Evolutionary conservation across 2,113 vertebrate species (phyloP), one percentile per base, ranked within the genome.

Genomic region (Hymenochirus boettgeri): DNA sequence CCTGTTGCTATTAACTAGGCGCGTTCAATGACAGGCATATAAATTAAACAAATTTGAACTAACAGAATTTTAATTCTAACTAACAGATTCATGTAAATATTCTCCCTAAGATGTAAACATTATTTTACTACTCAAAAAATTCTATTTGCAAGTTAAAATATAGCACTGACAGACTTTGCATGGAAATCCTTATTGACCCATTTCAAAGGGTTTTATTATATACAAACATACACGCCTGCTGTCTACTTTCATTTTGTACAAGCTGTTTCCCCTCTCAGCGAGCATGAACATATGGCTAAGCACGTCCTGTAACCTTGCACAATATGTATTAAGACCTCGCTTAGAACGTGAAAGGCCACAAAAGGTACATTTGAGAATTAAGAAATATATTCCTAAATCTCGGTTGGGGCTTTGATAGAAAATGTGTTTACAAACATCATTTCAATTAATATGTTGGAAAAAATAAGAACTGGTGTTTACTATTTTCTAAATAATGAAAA

Each of bases 401-500:
- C 13, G 6, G 6, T n/a, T 42, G 17, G 17, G 39, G 15, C n/a
- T 42, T 42, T 42, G n/a, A 6, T 13, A n/a, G 39, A n/a, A n/a
- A n/a, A 5, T 7, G 5, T 42, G 39, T 42, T 42, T 42, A n/a
- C 5, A 42, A 5, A 42, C n/a, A n/a, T 42, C n/a, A n/a, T 42
- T 42, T n/a, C 39, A 42, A 15, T 42, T n/a, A 42, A 42, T n/a
- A 42, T 42, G 39, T 42, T n/a, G 13, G 39, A 13, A 35, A 5
- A 31, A 42, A 42, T 42, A 17, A 42, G 39, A n/a, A 42, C 4
- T 42, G 11, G n/a, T 6, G 1, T 7, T 42, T 42, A 42, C 6
- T 42, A 42, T 15, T 15, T 42, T 6, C 6, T 39, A 31, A 56
- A 56, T 54, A 15, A 50, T 46, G 15, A 26, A 50, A 65, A 77